Evolutionary conservation across 2,888 invertebrate genomes (phyloP), one percentile per base, ranked within the genome.

Genomic region (Acholoe squamosa): DNA sequence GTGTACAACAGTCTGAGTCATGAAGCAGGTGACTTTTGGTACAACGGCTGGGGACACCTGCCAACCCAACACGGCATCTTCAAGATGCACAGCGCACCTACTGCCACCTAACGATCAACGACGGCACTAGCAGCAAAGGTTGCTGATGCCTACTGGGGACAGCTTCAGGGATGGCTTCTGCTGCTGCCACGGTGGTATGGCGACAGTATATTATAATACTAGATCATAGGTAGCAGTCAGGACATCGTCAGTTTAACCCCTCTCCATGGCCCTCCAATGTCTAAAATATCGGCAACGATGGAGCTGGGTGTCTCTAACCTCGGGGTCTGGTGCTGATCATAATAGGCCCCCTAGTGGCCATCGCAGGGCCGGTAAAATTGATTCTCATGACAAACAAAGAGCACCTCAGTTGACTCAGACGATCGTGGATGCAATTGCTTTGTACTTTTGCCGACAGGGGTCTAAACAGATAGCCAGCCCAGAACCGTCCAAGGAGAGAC

Each of bases 381-480:
- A 80, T 80, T 80, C 80, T 80, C 34, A 80, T 80, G 80, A 43
- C 80, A 80, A 80, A 80, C 80, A 80, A 43, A n/a, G 43, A 33
- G 43, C 22, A n/a, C 16, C 10, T 0, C 34, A 14, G 80, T 80
- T 80, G 80, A 80, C 80, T 34, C 34, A 80, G 43, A 34, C 80
- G 19, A 3, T 43, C 14, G 34, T 16, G 80, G 34, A n/a, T 43
- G 0, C 34, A 34, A 34, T 80, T 16, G 80, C 14, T 80, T n/a
- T 80, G 34, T 80, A 34, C 80, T 43, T 80, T 80, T 25, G 12
- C 43, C 80, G 80, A 33, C 43, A 34, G 80, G 80, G 80, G 80
- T 80, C 34, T 80, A 34, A 10, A 43, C 43, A 34, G 80, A n/a
- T 33, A 22, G 19, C 80, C 34, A 80, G 22, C 31, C 77, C 10